Base-by-base conservation (phyloP, 2,888 invertebrate genomes). In the Acanthacorydalis orientalis region DNA sequence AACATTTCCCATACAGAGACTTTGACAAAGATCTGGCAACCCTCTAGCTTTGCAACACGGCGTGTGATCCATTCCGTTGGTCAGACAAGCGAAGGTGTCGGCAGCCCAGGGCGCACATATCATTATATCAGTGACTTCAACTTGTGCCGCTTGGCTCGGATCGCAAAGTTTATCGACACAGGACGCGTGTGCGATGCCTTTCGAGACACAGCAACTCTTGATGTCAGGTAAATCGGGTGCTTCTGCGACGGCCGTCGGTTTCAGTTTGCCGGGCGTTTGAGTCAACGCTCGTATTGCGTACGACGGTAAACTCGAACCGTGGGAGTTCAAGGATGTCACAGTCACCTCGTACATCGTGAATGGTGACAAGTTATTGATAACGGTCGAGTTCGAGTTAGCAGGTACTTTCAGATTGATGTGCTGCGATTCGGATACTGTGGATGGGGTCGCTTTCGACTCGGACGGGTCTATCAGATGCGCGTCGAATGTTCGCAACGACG, bases 91-190 rank as follows among this genome's bases (percentile, higher is more conserved):
- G 61, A 88, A 87, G 1, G 86, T 84, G 31, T 79, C 78, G 4
- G 80, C 77, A 0, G 86, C 84, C 86, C 87, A 88, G 0, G 88
- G 88, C 0, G 88, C 88, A 64, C 88, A 89, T 39, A 88, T 86
- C 84, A 89, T 87, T 60, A 88, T 70, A 62, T 88, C 87, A 41
- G 87, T 83, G 52, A 83, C 77, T 68, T 80, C 59, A 53, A 64
- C 58, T 59, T 69, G 56, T 60, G 64, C 55, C 61, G 59, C 31
- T 33, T 72, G 74, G 45, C 75, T 74, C 0, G 87, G 86, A 61
- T 87, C 85, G 58, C 88, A 89, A 54, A 89, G 73, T 58, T 82
- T 84, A 57, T 80, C 78, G 16, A 87, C 66, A 59, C 88, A 88
- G 44, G 77, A 77, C 53, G 75, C 74, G 61, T 85, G 83, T 40